Evolutionary conservation across 2,888 invertebrate species (phyloP), one percentile per base, ranked within the genome.

Genomic region (Julus scandinavius): DNA sequence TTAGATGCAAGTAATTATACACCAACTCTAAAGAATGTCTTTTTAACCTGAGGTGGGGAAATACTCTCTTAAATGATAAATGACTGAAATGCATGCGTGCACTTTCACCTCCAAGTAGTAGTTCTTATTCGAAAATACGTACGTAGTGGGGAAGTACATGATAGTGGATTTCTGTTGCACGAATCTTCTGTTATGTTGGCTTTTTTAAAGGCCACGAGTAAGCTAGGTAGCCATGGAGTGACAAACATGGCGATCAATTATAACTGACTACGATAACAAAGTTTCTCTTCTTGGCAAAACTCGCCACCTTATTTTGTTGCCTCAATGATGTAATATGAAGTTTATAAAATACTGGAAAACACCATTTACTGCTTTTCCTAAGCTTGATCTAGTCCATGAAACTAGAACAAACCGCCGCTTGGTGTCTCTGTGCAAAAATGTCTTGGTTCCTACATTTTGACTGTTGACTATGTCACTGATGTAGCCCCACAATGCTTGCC

Each of bases 51-150:
- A 80, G 38, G 80, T 80, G 80, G 80, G 80, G 80, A 80, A 80
- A 80, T 80, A 80, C 80, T 80, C 80, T 29, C 29, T 38, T 38
- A 7, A 38, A 80, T 80, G 80, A 80, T 80, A 80, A 80, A 80
- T 80, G 80, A 80, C 80, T 80, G 80, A 80, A 80, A 80, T 80
- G 80, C 80, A 80, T 80, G 80, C 38, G 29, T 80, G 80, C 80
- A 80, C 80, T 80, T 80, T 80, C 38, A 80, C 80, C 80, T 80
- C 80, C 63, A 20, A 7, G 38, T 80, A 7, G 38, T 80, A 15
- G 11, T 29, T 20, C 72, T 72, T 72, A 29, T 15, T 29, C 9
- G 20, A 20, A 72, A 80, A 40, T 80, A 5, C 80, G 80, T 80
- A 5, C 80, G 80, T 80, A 7, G 80, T 80, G 80, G 80, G 80